Percentiles rank a stretch among this genome's conserved stretches.
Evolutionary conservation across 2,797 vertebrate genomes (phyloP).

Genomic region (Peromyscus melanophrys): DNA sequence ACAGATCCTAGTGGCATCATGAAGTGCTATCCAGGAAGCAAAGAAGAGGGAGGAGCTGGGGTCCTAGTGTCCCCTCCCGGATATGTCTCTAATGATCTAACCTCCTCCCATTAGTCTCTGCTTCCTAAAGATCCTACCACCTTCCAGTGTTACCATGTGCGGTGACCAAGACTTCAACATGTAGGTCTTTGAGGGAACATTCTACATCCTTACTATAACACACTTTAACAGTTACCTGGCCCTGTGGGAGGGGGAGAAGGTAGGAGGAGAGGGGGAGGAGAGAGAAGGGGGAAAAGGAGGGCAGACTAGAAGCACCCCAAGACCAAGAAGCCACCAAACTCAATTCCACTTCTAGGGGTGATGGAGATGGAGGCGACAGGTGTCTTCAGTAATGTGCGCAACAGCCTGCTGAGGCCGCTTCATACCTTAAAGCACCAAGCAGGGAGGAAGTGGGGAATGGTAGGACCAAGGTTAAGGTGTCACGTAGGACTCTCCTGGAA

Average conservation of each 20-base stretch:
- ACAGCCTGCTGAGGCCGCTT: not conserved
- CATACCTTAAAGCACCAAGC: not conserved
- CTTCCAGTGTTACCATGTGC: not conserved
- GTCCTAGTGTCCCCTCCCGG: not conserved
- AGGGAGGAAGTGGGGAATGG: no score
- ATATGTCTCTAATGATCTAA: not conserved
- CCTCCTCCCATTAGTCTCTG: not conserved
- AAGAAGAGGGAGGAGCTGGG: not conserved
- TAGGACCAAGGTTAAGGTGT: not conserved
- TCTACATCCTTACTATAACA: not conserved
- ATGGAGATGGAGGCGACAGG: not conserved
- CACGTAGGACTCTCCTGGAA: not conserved
- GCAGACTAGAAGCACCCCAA: no score
- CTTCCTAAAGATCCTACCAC: no score
- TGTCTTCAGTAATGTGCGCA: accelerated
- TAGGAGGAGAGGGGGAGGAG: no score
- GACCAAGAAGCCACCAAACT: not conserved
- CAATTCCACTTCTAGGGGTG: not conserved
- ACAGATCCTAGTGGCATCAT: not conserved
- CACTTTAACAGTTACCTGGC: no score
- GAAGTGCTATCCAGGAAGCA: not conserved
- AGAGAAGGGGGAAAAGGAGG: no score
- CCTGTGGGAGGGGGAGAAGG: no score
- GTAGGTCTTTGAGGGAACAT: not conserved
- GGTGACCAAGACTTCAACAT: not conserved